Base-by-base conservation (phyloP, 2,113 vertebrate genomes). In the Cochlearius cochlearius region DNA sequence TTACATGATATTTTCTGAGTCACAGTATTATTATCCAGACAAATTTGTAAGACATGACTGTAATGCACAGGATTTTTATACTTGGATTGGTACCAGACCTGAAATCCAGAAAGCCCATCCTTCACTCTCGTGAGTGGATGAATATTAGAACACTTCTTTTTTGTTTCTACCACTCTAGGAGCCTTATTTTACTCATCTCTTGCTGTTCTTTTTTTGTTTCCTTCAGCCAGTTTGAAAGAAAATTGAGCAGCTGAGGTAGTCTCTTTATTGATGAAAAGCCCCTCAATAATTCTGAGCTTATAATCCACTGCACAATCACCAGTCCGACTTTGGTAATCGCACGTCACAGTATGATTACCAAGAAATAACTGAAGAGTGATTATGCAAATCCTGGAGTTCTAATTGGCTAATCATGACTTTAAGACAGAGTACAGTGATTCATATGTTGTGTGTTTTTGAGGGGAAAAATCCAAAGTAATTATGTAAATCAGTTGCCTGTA, bases 371-470 rank as follows among this genome's bases (percentile, higher is more conserved):
- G 91, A 94, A 94, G 89, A 92, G 49, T 86, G 77, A 96, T 97
- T 97, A 94, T 95, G 92, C 71, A 97, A 92, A 97, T 97, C 86
- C 69, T 23, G 41, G 45, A 78, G 66, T 96, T 90, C 91, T 97
- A 97, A 97, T 94, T 97, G 95, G 91, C 87, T 95, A 97, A 96
- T 96, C 95, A 97, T 79, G 87, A 92, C 95, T 95, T 95, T 90
- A 96, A 94, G 84, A 91, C 81, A 67, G 86, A 94, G 58, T 85
- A 92, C 84, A 90, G 56, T 90, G 89, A 91, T 96, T 96, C 95
- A 90, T 96, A 95, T 85, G 69, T 87, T 95, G 77, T 94, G 69
- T 94, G 89, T 68, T 96, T 94, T 90, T 94, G 63, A 92, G 47
- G 74, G 69, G 67, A 91, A 85, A 90, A 95, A 94, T 95, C 84